phyloP scores from a whole-genome alignment of 2,113 vertebrate species.

The Podarcis muralis region DNA sequence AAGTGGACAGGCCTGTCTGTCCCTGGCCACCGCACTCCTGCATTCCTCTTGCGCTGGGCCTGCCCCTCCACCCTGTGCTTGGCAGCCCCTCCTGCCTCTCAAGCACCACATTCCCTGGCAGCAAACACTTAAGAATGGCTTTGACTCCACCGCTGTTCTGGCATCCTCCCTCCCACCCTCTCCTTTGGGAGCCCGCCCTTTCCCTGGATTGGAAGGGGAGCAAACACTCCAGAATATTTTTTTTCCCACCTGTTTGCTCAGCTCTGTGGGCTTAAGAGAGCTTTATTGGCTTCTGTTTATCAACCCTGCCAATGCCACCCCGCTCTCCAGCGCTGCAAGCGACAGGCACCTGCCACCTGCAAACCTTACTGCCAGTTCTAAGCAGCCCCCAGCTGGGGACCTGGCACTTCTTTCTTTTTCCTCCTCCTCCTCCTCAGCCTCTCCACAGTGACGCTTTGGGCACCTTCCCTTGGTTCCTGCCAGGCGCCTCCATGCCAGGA shows the following conservation, averaged over 20 bases:
- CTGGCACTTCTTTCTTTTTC: background rate
- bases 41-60: background rate
- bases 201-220: background rate
- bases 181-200: background rate
- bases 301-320: accelerated
- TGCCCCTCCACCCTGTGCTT: no score
- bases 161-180: background rate
- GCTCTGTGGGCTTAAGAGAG: background rate
- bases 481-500: background rate
- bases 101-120: no score
- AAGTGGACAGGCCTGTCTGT: no score
- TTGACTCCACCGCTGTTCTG: no score
- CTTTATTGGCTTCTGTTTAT: background rate
- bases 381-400: background rate
- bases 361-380: background rate
- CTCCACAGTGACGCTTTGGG: accelerated
- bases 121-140: background rate
- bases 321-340: no score
- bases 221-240: background rate
- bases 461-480: background rate
- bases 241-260: conserved; percentile 4
- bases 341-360: background rate
- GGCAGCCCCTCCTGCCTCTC: background rate
- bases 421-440: background rate
- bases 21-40: background rate